Evolutionary conservation across 2,888 invertebrate species (phyloP).

Genomic region (Torymus texanus): DNA sequence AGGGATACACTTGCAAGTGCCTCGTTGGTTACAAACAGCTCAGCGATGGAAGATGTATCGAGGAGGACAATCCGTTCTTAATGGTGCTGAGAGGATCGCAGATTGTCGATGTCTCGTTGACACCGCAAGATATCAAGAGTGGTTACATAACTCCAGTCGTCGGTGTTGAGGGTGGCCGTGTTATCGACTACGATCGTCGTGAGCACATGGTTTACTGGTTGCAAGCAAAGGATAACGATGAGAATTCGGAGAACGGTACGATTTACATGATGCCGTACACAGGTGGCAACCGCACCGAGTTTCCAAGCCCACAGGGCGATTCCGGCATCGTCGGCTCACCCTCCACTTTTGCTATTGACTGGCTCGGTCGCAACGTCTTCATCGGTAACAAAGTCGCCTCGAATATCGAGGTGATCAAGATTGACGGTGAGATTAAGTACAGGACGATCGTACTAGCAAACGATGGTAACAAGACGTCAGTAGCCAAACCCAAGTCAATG

Average conservation of each 20-base stretch:
- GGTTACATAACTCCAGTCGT: constrained; percentile 91
- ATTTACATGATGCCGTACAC: constrained; percentile 89
- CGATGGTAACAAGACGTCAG: constrained; percentile 89
- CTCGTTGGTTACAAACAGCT: constrained; percentile 87
- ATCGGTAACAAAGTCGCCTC: constrained; percentile 93
- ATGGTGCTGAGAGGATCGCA: constrained; percentile 92
- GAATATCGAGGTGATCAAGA: constrained; percentile 91
- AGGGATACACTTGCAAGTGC: constrained; percentile 92
- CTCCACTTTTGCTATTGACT: constrained; percentile 94
- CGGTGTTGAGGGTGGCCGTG: constrained; percentile 90
- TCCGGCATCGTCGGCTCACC: constrained; percentile 94
- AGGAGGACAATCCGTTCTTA: constrained; percentile 92
- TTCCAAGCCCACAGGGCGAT: constrained; percentile 82
- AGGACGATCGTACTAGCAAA: constrained; percentile 92
- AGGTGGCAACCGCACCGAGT: constrained; percentile 89
- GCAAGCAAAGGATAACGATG: constrained; percentile 83
- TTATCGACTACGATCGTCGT: constrained; percentile 93
- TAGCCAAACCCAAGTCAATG: constrained; percentile 91
- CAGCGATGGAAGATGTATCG: constrained; percentile 83
- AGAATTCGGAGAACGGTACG: constrained; percentile 89
- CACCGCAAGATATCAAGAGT: constrained; percentile 84
- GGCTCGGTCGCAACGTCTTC: constrained; percentile 96
- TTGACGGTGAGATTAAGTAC: constrained; percentile 90
- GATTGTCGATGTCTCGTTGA: constrained; percentile 88
- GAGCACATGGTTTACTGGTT: constrained; percentile 92